These are phyloP conservation scores for Chionomys nivalis DNA, from an alignment of 2,113 vertebrate genomes.

Conservation along the genomic window DNA sequence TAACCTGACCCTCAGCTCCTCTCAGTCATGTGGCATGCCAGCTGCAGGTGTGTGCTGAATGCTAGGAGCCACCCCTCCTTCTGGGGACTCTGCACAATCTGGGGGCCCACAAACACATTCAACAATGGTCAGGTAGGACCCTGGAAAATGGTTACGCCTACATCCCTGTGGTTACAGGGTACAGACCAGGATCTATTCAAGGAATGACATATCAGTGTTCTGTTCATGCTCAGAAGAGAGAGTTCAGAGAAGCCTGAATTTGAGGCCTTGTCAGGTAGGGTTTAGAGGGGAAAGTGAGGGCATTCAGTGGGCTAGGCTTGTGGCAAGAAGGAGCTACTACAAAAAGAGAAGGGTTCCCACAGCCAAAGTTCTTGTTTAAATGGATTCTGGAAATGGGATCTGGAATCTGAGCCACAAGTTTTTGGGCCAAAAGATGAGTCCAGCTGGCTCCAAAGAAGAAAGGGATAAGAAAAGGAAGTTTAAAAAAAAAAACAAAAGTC, in stretches of 20 bases:
- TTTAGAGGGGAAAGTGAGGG: conserved; percentile 16
- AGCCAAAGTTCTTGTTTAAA: conserved; percentile 32
- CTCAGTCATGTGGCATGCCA: neutral
- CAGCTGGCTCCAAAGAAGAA: conserved; percentile 30
- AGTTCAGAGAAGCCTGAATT: conserved; percentile 17
- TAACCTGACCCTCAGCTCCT: neutral
- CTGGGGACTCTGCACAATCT: neutral
- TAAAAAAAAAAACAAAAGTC: no score
- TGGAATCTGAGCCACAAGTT: conserved; percentile 60
- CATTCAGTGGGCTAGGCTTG: neutral
- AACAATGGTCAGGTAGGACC: neutral
- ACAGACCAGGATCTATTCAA: neutral
- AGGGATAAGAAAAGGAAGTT: neutral
- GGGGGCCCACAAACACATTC: neutral
- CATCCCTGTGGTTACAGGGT: neutral
- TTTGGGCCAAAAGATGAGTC: conserved; percentile 52
- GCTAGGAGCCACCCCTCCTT: neutral
- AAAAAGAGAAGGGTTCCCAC: neutral
- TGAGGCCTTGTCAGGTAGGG: conserved; percentile 10
- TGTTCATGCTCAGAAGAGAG: neutral
- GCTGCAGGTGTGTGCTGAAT: conserved; percentile 11
- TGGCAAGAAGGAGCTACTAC: neutral
- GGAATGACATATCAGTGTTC: neutral
- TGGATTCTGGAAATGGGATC: conserved; percentile 50
- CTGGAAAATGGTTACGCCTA: neutral